Evolutionary conservation across 2,113 vertebrate species (phyloP).

Genomic region (Gorsachius goisagi): DNA sequence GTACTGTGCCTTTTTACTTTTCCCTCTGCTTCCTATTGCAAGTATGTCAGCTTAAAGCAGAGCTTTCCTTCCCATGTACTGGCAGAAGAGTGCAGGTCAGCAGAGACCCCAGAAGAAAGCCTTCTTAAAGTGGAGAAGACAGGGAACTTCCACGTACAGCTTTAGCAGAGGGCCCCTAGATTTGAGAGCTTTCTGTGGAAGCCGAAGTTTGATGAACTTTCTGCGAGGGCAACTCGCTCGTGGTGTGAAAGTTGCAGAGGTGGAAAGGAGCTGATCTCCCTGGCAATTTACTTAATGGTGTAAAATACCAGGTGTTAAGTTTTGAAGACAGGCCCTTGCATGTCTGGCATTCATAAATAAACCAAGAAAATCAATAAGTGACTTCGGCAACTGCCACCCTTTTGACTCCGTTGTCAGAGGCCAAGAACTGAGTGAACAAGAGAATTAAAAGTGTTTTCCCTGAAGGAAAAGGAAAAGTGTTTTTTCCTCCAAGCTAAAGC

Average conservation of each 20-base stretch:
- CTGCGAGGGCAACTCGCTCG: fast-evolving
- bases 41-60: background rate
- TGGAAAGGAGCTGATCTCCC: background rate
- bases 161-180: background rate
- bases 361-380: slow-evolving; percentile 49
- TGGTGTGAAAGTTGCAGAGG: background rate
- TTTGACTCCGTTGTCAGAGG: slow-evolving; percentile 49
- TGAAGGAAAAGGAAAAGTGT: background rate
- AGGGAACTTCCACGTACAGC: background rate
- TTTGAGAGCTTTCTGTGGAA: background rate
- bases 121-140: background rate
- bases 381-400: slow-evolving; percentile 11
- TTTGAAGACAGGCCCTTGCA: background rate
- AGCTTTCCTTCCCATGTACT: background rate
- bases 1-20: background rate
- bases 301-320: slow-evolving; percentile 54
- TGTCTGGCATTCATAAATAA: slow-evolving; percentile 57
- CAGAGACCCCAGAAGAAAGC: background rate
- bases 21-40: background rate
- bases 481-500: background rate
- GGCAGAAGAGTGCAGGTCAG: background rate
- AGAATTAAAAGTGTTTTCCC: slow-evolving; percentile 39
- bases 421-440: slow-evolving; percentile 32
- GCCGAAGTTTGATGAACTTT: background rate
- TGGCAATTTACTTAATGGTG: slow-evolving; percentile 28